Conservation (phyloP, 2,888 invertebrate genomes). For the Drosophila infuscata region DNA sequence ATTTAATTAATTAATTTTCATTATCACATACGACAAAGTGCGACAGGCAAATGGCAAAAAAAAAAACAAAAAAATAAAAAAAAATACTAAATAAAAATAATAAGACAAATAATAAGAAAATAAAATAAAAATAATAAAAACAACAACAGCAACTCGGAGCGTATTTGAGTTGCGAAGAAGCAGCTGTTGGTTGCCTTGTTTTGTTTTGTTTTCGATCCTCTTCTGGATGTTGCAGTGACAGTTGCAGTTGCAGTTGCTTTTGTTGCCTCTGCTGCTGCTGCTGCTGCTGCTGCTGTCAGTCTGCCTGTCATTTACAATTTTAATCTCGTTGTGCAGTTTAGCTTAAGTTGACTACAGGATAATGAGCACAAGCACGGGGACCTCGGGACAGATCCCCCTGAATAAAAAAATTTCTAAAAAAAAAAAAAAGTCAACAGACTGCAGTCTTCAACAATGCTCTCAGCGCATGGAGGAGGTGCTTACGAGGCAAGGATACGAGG, state of each 20-base stretch:
- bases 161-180: conserved; percentile 42
- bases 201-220: conserved; percentile 5
- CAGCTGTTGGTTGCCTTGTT: conserved; percentile 42
- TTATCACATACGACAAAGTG: conserved; percentile 69
- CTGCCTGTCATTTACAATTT: conserved; percentile 78
- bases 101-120: conserved; percentile 2
- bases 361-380: conserved; percentile 61
- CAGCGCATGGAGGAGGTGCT: not conserved
- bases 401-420: not conserved
- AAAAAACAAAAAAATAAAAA: conserved; percentile 10
- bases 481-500: not conserved
- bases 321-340: conserved; percentile 78
- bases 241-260: conserved; percentile 17
- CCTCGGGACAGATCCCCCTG: not conserved
- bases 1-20: conserved; percentile 78
- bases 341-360: conserved; percentile 70
- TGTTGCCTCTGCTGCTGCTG: conserved; percentile 34
- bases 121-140: conserved; percentile 9
- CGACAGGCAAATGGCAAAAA: conserved; percentile 38
- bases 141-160: conserved; percentile 7
- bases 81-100: not conserved
- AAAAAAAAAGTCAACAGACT: conserved; percentile 1
- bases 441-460: conserved; percentile 18
- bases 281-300: conserved; percentile 55
- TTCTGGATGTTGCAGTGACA: not conserved